Base-by-base conservation (phyloP, 2,113 vertebrate species). In the Strigops habroptila region DNA sequence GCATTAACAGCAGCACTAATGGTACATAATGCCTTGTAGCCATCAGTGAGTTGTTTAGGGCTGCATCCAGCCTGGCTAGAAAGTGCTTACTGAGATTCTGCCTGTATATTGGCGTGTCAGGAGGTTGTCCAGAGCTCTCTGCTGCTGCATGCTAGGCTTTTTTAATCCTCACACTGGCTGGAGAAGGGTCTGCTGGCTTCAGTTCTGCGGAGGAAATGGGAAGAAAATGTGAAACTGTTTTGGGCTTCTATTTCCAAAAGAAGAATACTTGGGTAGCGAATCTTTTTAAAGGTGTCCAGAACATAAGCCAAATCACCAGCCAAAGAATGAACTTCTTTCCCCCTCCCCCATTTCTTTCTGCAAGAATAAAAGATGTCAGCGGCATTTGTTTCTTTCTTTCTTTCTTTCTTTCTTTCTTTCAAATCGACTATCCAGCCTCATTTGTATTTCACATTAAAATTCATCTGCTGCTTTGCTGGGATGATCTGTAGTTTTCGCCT, bases 261-360 rank as follows among this genome's bases (percentile, higher is more conserved):
- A 81, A 82, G 28, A 68, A 19, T 74, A 39, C 43, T 88, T 82
- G 33, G 37, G 67, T 62, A 91, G 55, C 35, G 70, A 88, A 75
- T 74, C 82, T 90, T 69, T 97, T 93, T 51, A 51, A 86, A 88
- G 59, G 30, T 91, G n/a, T 84, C 93, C 91, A 93, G 74, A 92
- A 39, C 52, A 28, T 51, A 78, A 92, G 73, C 83, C 83, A 95
- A 93, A 84, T 84, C 23, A 43, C 37, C 41, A 77, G 31, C 28
- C 37, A 93, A 65, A 81, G 53, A 93, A 82, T 25, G 0, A 82
- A 59, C 49, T 82, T 43, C 5, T 65, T 44, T n/a, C 8, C 27
- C 2, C 5, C 2, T 8, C 27, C 2, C 13, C 41, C 1, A 0
- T 59, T 91, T 57, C 49, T 33, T 86, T 80, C 65, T 41, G 27